A percentile compares a stretch with the other conserved stretches of the same genome.
These are phyloP conservation scores for Galeopsomyia nigrocyanea DNA, from an alignment of 2,888 invertebrate species.

Conservation along the genomic window DNA sequence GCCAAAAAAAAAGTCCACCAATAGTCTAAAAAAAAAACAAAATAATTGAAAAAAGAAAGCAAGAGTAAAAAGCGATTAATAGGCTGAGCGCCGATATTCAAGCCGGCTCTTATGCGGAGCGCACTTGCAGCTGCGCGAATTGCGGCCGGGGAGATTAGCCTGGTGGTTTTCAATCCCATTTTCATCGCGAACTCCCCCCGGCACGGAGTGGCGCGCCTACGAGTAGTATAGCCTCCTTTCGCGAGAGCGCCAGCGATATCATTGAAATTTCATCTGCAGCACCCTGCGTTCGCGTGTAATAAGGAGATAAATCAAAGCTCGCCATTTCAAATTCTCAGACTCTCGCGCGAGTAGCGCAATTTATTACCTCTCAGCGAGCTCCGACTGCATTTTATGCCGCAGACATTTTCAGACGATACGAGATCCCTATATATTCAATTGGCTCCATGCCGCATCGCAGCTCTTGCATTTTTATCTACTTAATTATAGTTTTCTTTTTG, in stretches of 20 bases:
- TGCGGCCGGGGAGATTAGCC: conserved; percentile 63
- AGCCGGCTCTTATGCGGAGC: not conserved
- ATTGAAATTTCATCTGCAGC: conserved; percentile 51
- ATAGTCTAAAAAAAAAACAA: conserved; percentile 25
- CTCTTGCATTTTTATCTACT: too few relatives aligned
- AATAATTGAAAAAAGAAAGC: conserved; percentile 19
- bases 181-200: conserved; percentile 60
- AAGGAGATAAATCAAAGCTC: conserved; percentile 59
- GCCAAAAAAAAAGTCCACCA: too few relatives aligned
- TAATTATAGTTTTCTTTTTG: too few relatives aligned
- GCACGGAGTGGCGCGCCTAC: conserved; percentile 30
- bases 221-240: conserved; percentile 2
- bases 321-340: conserved; percentile 36
- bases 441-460: too few relatives aligned
- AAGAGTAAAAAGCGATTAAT: too few relatives aligned
- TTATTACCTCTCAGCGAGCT: conserved; percentile 12
- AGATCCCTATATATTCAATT: too few relatives aligned
- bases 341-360: conserved; percentile 25
- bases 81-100: conserved; percentile 17
- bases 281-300: conserved; percentile 49
- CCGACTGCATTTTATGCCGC: not conserved
- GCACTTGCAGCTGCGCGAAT: conserved; percentile 47
- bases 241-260: conserved; percentile 48
- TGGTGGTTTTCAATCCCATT: conserved; percentile 68
- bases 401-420: too few relatives aligned